Conservation (phyloP, 2,797 vertebrate species). For the Fistularia commersonii region DNA sequence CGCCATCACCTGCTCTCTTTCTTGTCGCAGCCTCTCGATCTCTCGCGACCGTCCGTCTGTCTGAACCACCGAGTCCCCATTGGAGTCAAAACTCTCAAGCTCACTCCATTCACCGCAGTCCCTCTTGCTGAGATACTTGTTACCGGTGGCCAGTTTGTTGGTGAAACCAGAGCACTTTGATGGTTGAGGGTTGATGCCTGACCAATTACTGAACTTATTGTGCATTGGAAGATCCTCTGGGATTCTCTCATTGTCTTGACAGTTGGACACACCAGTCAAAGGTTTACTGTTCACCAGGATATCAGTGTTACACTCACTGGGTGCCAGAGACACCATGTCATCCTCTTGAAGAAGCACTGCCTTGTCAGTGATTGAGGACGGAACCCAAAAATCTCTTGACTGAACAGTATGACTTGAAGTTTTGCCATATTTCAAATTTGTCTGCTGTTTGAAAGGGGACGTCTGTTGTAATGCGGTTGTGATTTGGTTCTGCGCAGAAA, state of each 20-base stretch:
- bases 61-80: conserved; percentile 13
- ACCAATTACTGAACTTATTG: conserved; percentile 93
- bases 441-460: conserved; percentile 4
- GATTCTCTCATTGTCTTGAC: conserved; percentile 32
- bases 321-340: conserved; percentile 68
- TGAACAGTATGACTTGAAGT: conserved; percentile 4
- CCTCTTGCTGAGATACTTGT: conserved; percentile 1
- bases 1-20: conserved; percentile 84
- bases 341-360: conserved; percentile 51
- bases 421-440: conserved; percentile 15
- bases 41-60: conserved; percentile 65
- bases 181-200: conserved; percentile 73
- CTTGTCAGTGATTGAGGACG: conserved; percentile 36
- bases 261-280: conserved; percentile 24
- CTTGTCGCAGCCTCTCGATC: conserved; percentile 77
- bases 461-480: conserved; percentile 16
- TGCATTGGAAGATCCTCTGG: conserved; percentile 83
- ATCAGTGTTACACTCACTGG: conserved; percentile 85
- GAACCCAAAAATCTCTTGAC: conserved; percentile 14
- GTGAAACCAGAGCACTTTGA: conserved; percentile 35
- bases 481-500: conserved; percentile 18
- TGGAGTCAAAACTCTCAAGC: conserved; percentile 35
- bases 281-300: conserved; percentile 73
- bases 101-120: conserved; percentile 20
- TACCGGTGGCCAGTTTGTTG: not conserved